Conservation (phyloP, 2,888 invertebrate genomes). For the Antheraea yamamai region DNA sequence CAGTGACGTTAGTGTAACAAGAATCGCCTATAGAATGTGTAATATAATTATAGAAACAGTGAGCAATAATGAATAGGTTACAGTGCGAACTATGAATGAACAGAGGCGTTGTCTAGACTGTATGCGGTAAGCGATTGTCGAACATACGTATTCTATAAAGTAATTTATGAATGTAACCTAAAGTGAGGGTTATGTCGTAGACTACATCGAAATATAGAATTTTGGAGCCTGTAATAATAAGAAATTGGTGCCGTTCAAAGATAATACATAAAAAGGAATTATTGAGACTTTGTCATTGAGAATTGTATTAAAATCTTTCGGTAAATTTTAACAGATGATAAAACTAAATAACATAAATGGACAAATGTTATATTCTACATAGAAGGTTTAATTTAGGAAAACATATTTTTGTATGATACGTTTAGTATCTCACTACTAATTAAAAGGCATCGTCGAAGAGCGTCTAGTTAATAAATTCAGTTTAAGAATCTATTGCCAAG, state of each 20-base stretch:
- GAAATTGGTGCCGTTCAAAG: neutral
- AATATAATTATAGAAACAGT: slow-evolving; percentile 13
- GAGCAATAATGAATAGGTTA: slow-evolving; percentile 53
- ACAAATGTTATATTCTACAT: neutral
- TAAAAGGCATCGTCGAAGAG: neutral
- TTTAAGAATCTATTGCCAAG: no score
- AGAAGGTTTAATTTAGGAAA: no score
- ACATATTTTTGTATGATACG: neutral
- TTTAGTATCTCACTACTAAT: neutral
- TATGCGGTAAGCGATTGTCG: neutral
- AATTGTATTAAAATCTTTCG: neutral
- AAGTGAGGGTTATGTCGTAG: neutral
- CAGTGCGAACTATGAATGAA: slow-evolving; percentile 40
- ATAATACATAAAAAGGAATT: neutral
- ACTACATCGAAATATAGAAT: neutral
- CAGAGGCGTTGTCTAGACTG: slow-evolving; percentile 23
- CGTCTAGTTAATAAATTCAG: no score
- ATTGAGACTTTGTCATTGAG: neutral
- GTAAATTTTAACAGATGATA: neutral
- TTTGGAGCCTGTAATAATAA: neutral
- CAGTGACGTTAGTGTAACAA: neutral
- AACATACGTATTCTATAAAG: neutral
- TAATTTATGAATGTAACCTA: neutral
- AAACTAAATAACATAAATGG: neutral
- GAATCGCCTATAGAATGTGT: neutral